Evolutionary conservation across 2,113 vertebrate genomes (phyloP).

Genomic region (Channa maculata): DNA sequence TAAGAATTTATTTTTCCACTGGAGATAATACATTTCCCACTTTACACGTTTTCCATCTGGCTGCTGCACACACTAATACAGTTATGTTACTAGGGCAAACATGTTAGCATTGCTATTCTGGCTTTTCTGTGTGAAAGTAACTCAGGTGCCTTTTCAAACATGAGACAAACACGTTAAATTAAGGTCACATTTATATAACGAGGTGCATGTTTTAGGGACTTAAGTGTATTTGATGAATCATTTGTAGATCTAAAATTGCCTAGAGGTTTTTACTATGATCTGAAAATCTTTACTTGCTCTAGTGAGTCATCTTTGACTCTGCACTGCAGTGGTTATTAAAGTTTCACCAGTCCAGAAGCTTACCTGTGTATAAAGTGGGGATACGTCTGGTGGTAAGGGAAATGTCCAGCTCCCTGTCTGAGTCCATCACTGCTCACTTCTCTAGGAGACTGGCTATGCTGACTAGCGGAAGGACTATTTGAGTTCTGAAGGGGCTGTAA

Average conservation of each 20-base stretch:
- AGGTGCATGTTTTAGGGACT: background rate
- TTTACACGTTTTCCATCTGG: too few relatives aligned
- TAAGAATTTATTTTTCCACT: too few relatives aligned
- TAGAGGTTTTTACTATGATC: too few relatives aligned
- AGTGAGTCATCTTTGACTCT: background rate
- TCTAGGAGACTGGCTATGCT: constrained; percentile 37
- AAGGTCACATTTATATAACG: background rate
- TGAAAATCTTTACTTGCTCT: background rate
- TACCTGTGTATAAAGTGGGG: constrained; percentile 67
- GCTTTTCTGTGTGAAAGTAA: too few relatives aligned
- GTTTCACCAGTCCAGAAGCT: background rate
- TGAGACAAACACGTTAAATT: too few relatives aligned
- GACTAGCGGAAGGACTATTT: constrained; percentile 30
- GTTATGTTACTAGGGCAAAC: too few relatives aligned
- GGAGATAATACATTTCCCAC: too few relatives aligned
- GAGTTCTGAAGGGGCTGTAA: constrained; percentile 53
- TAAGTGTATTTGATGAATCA: background rate
- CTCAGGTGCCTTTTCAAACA: too few relatives aligned
- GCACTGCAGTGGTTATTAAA: background rate
- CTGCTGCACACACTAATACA: too few relatives aligned
- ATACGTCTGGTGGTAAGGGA: constrained; percentile 67
- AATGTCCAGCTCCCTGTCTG: constrained; percentile 52
- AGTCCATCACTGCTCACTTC: constrained; percentile 64
- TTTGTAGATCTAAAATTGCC: background rate
- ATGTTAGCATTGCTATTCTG: too few relatives aligned